Evolutionary conservation across 1,140 invertebrate species (phyloP).

Genomic region (Dysdera silvatica): DNA sequence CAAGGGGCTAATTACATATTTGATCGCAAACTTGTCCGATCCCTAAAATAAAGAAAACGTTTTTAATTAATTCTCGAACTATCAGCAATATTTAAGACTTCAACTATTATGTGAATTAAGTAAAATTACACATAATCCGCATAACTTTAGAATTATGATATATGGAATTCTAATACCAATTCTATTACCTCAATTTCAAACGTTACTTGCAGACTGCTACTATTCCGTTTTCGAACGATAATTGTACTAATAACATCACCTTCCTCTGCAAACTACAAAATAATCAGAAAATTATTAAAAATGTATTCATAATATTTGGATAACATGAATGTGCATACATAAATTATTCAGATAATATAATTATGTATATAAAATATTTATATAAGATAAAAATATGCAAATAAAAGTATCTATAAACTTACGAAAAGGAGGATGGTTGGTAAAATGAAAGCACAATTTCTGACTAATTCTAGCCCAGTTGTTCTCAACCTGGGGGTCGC

Average conservation of each 20-base stretch:
- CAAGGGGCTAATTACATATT: slow-evolving; percentile 60
- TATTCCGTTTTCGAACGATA: slow-evolving; percentile 65
- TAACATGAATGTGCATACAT: too few species aligned
- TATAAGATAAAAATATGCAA: too few species aligned
- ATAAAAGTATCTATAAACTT: too few species aligned
- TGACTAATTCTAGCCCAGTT: too few species aligned
- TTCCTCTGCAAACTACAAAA: slow-evolving; percentile 61
- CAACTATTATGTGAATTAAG: slow-evolving; percentile 1
- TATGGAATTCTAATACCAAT: background rate
- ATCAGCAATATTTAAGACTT: background rate
- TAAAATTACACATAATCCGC: background rate
- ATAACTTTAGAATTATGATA: background rate
- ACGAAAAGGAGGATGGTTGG: too few species aligned
- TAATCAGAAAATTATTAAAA: background rate
- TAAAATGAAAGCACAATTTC: too few species aligned
- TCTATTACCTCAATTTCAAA: slow-evolving; percentile 64
- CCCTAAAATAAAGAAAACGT: slow-evolving; percentile 51
- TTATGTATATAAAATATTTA: too few species aligned
- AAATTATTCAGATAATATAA: too few species aligned
- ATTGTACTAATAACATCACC: slow-evolving; percentile 72
- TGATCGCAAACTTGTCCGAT: slow-evolving; percentile 59
- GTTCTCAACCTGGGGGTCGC: too few species aligned
- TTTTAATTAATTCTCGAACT: background rate
- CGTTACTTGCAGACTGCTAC: slow-evolving; percentile 63
- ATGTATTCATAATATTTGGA: background rate